phyloP scores from a whole-genome alignment of 2,113 vertebrate genomes.

The Callocephalon fimbriatum region DNA sequence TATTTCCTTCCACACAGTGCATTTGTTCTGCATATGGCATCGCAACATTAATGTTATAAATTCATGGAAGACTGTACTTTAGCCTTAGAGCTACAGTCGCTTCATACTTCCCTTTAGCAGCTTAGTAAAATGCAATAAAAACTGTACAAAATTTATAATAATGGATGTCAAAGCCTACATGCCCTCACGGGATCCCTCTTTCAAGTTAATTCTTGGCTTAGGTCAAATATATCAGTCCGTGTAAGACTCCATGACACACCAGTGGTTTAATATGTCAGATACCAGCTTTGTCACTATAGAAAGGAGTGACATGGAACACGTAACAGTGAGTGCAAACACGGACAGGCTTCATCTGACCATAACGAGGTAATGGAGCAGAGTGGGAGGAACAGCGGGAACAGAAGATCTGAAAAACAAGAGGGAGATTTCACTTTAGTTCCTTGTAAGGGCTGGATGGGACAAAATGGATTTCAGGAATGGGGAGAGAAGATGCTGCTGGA shows the following conservation, averaged over 20 bases:
- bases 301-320: constrained; percentile 97
- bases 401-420: constrained; percentile 89
- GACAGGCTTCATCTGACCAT: constrained; percentile 95
- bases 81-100: constrained; percentile 48
- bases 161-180: constrained; percentile 54
- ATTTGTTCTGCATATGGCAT: constrained; percentile 68
- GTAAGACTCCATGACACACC: constrained; percentile 39
- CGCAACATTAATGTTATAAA: constrained; percentile 30
- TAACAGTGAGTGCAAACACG: constrained; percentile 99
- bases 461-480: background rate
- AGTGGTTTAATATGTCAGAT: constrained; percentile 77
- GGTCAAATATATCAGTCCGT: constrained; percentile 11
- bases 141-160: constrained; percentile 68
- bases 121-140: constrained; percentile 64
- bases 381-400: constrained; percentile 97
- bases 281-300: constrained; percentile 92
- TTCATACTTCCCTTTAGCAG: constrained; percentile 62
- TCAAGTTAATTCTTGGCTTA: constrained; percentile 58
- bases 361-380: constrained; percentile 93
- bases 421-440: background rate
- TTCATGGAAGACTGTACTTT: constrained; percentile 63
- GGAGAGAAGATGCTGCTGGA: rapidly evolving
- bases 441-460: background rate
- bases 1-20: constrained; percentile 57
- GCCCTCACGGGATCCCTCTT: constrained; percentile 33